Conservation (phyloP, 2,888 invertebrate species). For the Drosophila incognita region DNA sequence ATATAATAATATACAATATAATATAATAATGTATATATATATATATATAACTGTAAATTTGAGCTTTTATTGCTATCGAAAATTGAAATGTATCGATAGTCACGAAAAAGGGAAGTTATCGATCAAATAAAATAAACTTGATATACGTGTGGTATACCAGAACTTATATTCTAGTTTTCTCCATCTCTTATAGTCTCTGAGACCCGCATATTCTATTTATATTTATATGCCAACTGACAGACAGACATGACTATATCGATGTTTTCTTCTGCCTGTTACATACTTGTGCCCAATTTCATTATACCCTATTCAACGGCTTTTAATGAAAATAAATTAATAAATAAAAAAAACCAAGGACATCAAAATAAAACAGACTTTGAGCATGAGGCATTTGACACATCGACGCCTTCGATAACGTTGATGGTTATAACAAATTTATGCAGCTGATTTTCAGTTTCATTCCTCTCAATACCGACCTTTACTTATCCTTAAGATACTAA, state of each 20-base stretch:
- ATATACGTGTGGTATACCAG: neutral
- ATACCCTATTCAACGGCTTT: neutral
- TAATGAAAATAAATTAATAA: too few relatives aligned
- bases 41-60: neutral
- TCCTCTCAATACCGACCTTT: neutral
- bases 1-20: neutral
- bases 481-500: neutral
- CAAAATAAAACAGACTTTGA: constrained; percentile 7
- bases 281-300: neutral
- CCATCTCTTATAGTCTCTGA: neutral
- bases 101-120: neutral
- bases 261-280: neutral
- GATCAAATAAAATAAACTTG: neutral
- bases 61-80: neutral
- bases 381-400: constrained; percentile 34
- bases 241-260: neutral
- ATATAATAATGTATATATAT: neutral
- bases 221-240: neutral
- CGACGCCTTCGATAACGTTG: constrained; percentile 29
- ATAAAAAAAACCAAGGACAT: neutral
- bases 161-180: neutral
- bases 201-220: neutral
- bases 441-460: neutral
- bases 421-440: constrained; percentile 22
- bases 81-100: neutral